Conservation (phyloP, 2,113 vertebrate species). For the Heloderma charlesbogerti region DNA sequence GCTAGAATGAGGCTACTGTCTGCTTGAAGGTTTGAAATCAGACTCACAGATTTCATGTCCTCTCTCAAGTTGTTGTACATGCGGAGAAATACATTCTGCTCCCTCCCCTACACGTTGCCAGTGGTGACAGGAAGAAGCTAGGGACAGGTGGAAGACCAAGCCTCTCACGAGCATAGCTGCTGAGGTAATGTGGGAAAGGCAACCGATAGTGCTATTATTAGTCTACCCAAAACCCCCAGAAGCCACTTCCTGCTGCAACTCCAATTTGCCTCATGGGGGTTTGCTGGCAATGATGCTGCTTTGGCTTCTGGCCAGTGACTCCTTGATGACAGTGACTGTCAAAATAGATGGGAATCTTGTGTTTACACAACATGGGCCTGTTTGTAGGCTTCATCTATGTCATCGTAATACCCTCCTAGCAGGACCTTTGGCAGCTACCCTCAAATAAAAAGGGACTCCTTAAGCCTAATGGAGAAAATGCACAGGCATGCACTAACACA, state of each 20-base stretch:
- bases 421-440: not conserved
- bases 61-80: not conserved
- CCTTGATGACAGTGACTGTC: not conserved
- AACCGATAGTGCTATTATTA: not conserved
- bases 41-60: not conserved
- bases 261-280: not conserved
- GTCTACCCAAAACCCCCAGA: not conserved
- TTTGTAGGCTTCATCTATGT: not conserved
- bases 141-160: not conserved
- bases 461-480: not conserved
- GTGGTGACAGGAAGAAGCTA: no score
- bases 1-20: not conserved
- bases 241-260: not conserved
- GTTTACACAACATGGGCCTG: not conserved
- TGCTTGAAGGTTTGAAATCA: not conserved
- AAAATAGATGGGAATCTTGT: not conserved
- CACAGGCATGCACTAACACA: not conserved
- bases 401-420: not conserved
- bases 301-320: not conserved
- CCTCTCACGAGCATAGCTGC: fast-evolving
- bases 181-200: not conserved
- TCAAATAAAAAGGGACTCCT: not conserved
- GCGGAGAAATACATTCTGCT: not conserved
- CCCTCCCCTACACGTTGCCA: not conserved
- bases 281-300: not conserved